phyloP scores from a whole-genome alignment of 2,113 vertebrate species.

The Pelecanoides urinatrix region DNA sequence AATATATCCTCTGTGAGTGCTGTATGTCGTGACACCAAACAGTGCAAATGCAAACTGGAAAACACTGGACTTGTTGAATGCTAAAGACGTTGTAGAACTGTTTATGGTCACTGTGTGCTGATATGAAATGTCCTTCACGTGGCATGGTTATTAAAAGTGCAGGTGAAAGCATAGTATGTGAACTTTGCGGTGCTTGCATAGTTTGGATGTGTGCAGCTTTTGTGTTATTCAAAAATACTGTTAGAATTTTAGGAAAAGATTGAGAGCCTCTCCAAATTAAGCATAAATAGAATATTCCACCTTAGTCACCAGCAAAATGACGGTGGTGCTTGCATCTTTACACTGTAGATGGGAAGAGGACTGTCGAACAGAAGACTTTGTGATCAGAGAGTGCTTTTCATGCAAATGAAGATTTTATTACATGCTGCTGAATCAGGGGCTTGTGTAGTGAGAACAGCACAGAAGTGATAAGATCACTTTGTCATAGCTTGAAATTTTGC shows the following conservation, averaged over 20 bases:
- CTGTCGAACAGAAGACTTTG: slow-evolving; percentile 36
- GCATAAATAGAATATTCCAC: slow-evolving; percentile 6
- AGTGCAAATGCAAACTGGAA: background rate
- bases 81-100: background rate
- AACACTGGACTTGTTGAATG: background rate
- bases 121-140: slow-evolving; percentile 20
- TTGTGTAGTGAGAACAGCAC: slow-evolving; percentile 50
- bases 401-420: slow-evolving; percentile 62
- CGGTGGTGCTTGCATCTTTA: background rate
- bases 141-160: background rate
- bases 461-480: slow-evolving; percentile 60
- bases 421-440: slow-evolving; percentile 57
- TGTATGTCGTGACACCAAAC: background rate
- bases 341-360: background rate
- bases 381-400: slow-evolving; percentile 60
- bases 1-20: background rate
- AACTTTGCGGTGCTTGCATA: background rate
- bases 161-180: background rate
- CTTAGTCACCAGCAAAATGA: slow-evolving; percentile 3
- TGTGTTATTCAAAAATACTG: background rate
- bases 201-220: background rate
- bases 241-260: background rate
- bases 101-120: slow-evolving; percentile 15
- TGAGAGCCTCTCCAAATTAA: slow-evolving; percentile 13
- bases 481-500: slow-evolving; percentile 52